A percentile compares a stretch with the other conserved stretches of the same genome.
These are phyloP conservation scores for Andricus quercusramuli DNA, from an alignment of 2,888 invertebrate species.

Conservation along the genomic window DNA sequence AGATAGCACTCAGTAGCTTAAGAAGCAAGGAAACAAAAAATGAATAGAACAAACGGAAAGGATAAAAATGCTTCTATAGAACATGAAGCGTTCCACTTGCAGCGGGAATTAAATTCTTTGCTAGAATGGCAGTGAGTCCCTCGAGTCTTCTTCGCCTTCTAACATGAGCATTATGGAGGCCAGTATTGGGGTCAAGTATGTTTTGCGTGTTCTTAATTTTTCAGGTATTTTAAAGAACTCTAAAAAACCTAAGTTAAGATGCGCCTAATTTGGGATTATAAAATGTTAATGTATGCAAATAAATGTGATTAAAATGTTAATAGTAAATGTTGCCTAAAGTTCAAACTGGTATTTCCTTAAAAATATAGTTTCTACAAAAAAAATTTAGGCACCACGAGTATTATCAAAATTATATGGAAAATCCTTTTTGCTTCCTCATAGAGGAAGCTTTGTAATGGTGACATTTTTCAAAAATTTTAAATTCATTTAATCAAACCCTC, in stretches of 20 bases:
- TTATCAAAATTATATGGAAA: too few species aligned
- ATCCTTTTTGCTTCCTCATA: too few species aligned
- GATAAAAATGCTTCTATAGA: slow-evolving; percentile 36
- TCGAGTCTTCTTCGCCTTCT: slow-evolving; percentile 41
- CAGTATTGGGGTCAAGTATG: slow-evolving; percentile 20
- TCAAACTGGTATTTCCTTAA: too few species aligned
- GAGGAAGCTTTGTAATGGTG: too few species aligned
- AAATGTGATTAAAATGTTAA: not conserved
- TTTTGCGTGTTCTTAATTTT: slow-evolving; percentile 19
- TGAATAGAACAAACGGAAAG: slow-evolving; percentile 35
- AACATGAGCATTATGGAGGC: slow-evolving; percentile 16
- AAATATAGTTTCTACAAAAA: too few species aligned
- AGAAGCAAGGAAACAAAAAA: slow-evolving; percentile 37
- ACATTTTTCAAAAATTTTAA: too few species aligned
- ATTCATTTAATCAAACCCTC: too few species aligned
- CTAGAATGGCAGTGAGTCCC: slow-evolving; percentile 49
- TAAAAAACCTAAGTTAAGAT: not conserved
- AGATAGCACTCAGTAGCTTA: slow-evolving; percentile 19
- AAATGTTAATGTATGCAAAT: not conserved
- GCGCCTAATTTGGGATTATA: not conserved
- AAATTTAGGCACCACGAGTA: too few species aligned
- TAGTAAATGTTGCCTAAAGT: too few species aligned
- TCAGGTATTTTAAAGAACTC: not conserved
- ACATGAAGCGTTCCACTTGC: slow-evolving; percentile 33
- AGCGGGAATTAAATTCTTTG: slow-evolving; percentile 66